Evolutionary conservation across 2,113 vertebrate genomes (phyloP).

Genomic region (Zosterops hypoxanthus): DNA sequence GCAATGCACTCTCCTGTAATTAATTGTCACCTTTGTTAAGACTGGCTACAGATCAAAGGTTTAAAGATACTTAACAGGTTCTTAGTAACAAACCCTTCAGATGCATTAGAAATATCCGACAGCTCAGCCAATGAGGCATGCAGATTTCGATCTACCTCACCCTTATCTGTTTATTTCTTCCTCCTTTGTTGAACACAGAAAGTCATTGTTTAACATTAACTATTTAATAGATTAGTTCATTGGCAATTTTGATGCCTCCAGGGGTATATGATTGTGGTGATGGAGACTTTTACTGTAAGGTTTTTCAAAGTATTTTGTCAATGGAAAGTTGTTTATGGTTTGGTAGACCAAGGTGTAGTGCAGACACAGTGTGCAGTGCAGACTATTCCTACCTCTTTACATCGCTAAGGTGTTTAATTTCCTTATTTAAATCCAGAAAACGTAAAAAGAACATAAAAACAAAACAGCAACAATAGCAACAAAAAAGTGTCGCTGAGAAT

Average conservation of each 20-base stretch:
- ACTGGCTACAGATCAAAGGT: slow-evolving; percentile 75
- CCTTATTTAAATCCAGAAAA: not conserved
- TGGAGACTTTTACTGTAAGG: accelerated
- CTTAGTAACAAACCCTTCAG: slow-evolving; percentile 68
- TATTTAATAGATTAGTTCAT: not conserved
- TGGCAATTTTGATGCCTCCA: not conserved
- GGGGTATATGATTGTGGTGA: not conserved
- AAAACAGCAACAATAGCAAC: too few species aligned
- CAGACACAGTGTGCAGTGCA: not conserved
- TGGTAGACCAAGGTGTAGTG: not conserved
- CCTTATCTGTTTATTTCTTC: slow-evolving; percentile 61
- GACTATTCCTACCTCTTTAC: not conserved
- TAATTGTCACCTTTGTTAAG: slow-evolving; percentile 81
- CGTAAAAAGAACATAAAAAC: not conserved
- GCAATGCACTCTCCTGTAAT: slow-evolving; percentile 74
- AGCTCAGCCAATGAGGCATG: slow-evolving; percentile 61
- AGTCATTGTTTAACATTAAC: slow-evolving; percentile 36
- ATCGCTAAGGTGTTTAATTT: not conserved
- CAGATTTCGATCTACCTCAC: slow-evolving; percentile 62
- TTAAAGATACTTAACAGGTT: slow-evolving; percentile 72
- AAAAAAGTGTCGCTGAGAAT: not conserved
- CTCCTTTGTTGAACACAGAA: slow-evolving; percentile 45
- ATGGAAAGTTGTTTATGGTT: not conserved
- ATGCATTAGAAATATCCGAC: slow-evolving; percentile 69
- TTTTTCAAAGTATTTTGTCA: not conserved